Evolutionary conservation across 2,888 invertebrate genomes (phyloP).

Genomic region (Dromius quadrimaculatus): DNA sequence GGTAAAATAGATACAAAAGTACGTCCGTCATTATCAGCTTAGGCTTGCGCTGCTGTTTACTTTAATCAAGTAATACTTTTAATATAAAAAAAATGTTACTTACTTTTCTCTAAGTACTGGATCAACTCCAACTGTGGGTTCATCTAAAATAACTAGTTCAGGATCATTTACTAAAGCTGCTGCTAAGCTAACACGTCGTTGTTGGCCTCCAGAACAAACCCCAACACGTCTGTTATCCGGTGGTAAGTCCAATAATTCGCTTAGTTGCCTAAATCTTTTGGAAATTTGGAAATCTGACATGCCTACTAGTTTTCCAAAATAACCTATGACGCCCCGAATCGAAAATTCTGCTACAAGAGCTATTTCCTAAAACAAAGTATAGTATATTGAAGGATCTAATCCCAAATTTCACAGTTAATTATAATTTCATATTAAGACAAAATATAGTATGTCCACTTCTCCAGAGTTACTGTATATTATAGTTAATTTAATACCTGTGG

Average conservation of each 20-base stretch:
- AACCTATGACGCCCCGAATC: slow-evolving; percentile 85
- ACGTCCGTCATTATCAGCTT: no score
- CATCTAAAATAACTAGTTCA: slow-evolving; percentile 89
- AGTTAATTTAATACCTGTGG: slow-evolving; percentile 74
- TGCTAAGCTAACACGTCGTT: slow-evolving; percentile 89
- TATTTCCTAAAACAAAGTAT: slow-evolving; percentile 80
- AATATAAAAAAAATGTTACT: slow-evolving; percentile 56
- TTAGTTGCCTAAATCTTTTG: slow-evolving; percentile 77
- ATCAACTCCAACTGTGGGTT: slow-evolving; percentile 95
- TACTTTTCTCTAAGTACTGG: slow-evolving; percentile 87
- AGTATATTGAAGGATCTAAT: no score
- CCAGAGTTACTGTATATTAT: no score
- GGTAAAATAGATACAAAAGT: no score
- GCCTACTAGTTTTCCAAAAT: slow-evolving; percentile 89
- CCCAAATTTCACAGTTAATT: no score
- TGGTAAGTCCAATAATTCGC: slow-evolving; percentile 82
- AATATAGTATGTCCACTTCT: no score
- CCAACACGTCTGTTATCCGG: slow-evolving; percentile 69
- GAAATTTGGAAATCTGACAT: slow-evolving; percentile 75
- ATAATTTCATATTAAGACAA: no score
- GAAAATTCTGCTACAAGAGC: slow-evolving; percentile 84
- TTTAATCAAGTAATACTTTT: neutral
- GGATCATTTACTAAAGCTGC: slow-evolving; percentile 91
- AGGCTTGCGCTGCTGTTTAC: no score
- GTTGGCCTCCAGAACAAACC: slow-evolving; percentile 88